Base-by-base conservation (phyloP, 2,797 vertebrate genomes). In the Lepus oiostolus region DNA sequence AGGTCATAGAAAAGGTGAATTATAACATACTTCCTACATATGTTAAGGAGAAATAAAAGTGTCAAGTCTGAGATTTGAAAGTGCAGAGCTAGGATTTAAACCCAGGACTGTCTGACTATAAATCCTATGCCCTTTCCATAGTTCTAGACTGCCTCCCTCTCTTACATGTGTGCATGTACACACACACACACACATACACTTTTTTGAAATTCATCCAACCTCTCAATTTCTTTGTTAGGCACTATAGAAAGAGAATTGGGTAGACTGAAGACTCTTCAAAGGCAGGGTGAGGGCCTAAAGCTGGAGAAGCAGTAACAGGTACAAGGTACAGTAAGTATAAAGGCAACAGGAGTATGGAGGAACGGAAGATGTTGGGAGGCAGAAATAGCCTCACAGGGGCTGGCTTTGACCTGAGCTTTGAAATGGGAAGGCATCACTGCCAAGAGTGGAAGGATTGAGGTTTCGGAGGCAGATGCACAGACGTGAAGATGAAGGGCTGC, bases 1-100 rank as follows among this genome's bases (percentile, higher is more conserved):
- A 62, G 14, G 2, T 50, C 67, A 35, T 22, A 42, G 65, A 54
- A 76, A 52, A 60, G 3, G 0, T 58, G 67, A 50, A 30, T 35
- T 30, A 1, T 70, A 74, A 82, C 21, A 75, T n/a, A 50, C 0
- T 5, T 32, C 13, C 26, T 12, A 67, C 50, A 19, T 17, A 30
- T 28, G 74, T 92, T 82, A 65, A 91, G 68, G 80, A 75, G 16
- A 85, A 77, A 84, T 77, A 77, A 67, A 13, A 65, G 62, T 22
- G 42, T 42, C 38, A 70, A 80, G 12, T 60, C 19, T 58, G 68
- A 50, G 32, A 63, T 91, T 62, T 38, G 26, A 71, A 81, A 79
- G 3, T 11, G 17, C 30, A 9, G 42, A 88, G 28, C 11, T 54
- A 30, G 52, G 58, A 32, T 81, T 90, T 30, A 38, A 71, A 77